Percentiles rank a stretch among this genome's conserved stretches.
Evolutionary conservation across 2,797 vertebrate genomes (phyloP).

Genomic region (Synaphobranchus kaupii): DNA sequence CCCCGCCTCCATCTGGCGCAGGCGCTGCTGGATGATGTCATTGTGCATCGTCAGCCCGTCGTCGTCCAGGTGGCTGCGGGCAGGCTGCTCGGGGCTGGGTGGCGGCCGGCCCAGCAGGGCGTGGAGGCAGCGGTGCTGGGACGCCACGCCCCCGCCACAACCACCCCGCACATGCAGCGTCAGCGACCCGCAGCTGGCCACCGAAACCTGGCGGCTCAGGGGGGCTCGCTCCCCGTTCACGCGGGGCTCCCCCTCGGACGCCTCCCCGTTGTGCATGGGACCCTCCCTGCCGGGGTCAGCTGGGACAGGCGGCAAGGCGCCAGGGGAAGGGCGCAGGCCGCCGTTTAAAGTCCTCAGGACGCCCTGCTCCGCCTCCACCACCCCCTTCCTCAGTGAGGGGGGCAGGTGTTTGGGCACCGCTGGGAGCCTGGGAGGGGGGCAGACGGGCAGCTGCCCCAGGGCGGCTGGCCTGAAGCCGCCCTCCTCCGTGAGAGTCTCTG

Average conservation of each 20-base stretch:
- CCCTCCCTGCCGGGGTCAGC: constrained; percentile 65
- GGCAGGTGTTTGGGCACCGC: constrained; percentile 38
- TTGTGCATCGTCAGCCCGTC: constrained; percentile 91
- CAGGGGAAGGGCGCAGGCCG: constrained; percentile 71
- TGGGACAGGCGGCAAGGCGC: constrained; percentile 81
- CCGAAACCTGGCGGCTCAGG: constrained; percentile 83
- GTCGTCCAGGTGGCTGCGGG: constrained; percentile 88
- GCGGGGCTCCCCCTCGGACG: constrained; percentile 60
- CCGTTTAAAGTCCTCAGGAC: constrained; percentile 78
- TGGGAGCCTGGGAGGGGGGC: constrained; percentile 42
- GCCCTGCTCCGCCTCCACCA: constrained; percentile 49
- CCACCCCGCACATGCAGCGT: constrained; percentile 68
- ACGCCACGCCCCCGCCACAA: constrained; percentile 45
- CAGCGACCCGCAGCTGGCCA: constrained; percentile 78
- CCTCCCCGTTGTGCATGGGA: constrained; percentile 79
- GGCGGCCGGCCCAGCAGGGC: constrained; percentile 62
- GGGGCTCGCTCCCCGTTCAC: constrained; percentile 78
- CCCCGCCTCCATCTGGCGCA: constrained; percentile 92
- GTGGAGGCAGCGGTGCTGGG: constrained; percentile 78
- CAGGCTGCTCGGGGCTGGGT: constrained; percentile 85
- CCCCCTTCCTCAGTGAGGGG: constrained; percentile 57
- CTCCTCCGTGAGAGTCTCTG: constrained; percentile 84
- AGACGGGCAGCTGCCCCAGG: constrained; percentile 36
- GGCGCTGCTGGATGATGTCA: constrained; percentile 88
- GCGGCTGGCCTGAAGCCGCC: constrained; percentile 66